These are phyloP conservation scores for Eupithecia insigniata DNA, from an alignment of 2,888 invertebrate genomes.

Conservation along the genomic window DNA sequence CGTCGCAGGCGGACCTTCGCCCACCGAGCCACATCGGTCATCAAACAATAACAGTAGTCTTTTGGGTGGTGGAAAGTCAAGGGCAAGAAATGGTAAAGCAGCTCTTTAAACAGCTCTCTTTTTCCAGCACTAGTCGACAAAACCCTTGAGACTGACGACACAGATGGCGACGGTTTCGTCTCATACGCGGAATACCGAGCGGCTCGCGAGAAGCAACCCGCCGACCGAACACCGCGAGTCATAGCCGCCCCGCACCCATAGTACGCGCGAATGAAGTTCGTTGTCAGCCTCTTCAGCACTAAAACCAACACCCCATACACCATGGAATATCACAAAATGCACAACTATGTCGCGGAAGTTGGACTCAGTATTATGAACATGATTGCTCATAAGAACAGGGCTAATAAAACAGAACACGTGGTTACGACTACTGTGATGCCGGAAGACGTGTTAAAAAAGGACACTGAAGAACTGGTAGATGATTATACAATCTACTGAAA, in stretches of 20 bases:
- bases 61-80: too few species aligned
- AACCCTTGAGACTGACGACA: slow-evolving; percentile 92
- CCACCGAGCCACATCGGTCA: too few species aligned
- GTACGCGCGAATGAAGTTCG: slow-evolving; percentile 21
- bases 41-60: too few species aligned
- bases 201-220: slow-evolving; percentile 59
- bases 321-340: slow-evolving; percentile 14
- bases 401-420: background rate
- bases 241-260: slow-evolving; percentile 51
- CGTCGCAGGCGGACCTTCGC: too few species aligned
- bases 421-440: slow-evolving; percentile 8
- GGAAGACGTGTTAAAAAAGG: background rate
- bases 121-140: slow-evolving; percentile 92
- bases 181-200: slow-evolving; percentile 90
- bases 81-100: too few species aligned
- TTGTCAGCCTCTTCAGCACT: slow-evolving; percentile 24
- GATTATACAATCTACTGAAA: slow-evolving; percentile 8
- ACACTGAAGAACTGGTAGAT: background rate
- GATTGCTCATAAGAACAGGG: background rate
- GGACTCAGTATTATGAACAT: slow-evolving; percentile 12
- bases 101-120: slow-evolving; percentile 5
- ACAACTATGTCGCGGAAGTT: slow-evolving; percentile 18
- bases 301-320: slow-evolving; percentile 7
- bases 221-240: slow-evolving; percentile 64
- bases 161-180: slow-evolving; percentile 92